Evolutionary conservation across 2,113 vertebrate genomes (phyloP).

Genomic region (Hepsetus odoe): DNA sequence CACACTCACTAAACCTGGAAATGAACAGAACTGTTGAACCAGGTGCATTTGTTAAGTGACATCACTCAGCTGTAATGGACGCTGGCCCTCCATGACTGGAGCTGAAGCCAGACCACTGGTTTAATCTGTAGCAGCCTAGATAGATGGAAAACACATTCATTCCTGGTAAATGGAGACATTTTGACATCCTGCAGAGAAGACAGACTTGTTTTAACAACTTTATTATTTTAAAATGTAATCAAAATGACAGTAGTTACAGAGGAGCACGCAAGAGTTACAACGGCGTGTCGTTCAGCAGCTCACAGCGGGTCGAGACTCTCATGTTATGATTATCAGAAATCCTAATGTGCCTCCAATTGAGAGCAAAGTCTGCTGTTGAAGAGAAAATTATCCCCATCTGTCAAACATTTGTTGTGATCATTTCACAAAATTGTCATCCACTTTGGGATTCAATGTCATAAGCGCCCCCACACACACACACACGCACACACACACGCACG

Average conservation of each 20-base stretch:
- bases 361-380: slow-evolving; percentile 31
- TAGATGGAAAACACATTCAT: too few relatives aligned
- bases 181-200: not conserved
- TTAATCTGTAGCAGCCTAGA: too few relatives aligned
- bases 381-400: slow-evolving; percentile 16
- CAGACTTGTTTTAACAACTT: slow-evolving; percentile 66
- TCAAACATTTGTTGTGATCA: slow-evolving; percentile 30
- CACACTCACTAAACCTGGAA: too few relatives aligned
- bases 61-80: too few relatives aligned
- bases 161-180: too few relatives aligned
- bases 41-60: too few relatives aligned
- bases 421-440: slow-evolving; percentile 47
- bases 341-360: slow-evolving; percentile 37
- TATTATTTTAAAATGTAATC: slow-evolving; percentile 77
- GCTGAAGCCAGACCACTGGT: too few relatives aligned
- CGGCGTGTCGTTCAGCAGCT: slow-evolving; percentile 60
- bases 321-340: slow-evolving; percentile 54
- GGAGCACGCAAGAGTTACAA: slow-evolving; percentile 69
- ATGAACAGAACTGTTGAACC: too few relatives aligned
- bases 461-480: slow-evolving; percentile 5
- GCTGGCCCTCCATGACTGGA: too few relatives aligned
- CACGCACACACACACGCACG: slow-evolving; percentile 40
- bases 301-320: slow-evolving; percentile 52
- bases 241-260: slow-evolving; percentile 77
- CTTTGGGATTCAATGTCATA: slow-evolving; percentile 39